A percentile compares a stretch with the other conserved stretches of the same genome.
Conservation (phyloP, 2,888 invertebrate species). For the Leuctra nigra region DNA sequence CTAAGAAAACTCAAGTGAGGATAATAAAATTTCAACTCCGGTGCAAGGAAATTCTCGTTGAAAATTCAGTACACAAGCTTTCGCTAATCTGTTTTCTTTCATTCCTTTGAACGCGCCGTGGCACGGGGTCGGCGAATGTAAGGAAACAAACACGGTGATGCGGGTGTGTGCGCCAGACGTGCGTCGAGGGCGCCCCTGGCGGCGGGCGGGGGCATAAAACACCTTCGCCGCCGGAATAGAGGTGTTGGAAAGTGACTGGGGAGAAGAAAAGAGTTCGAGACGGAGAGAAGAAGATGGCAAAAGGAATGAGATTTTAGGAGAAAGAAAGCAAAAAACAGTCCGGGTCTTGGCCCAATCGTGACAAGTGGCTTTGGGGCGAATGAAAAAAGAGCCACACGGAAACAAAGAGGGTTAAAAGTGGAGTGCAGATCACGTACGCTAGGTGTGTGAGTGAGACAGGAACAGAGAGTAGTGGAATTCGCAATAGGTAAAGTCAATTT, state of each 20-base stretch:
- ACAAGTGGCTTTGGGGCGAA: slow-evolving; percentile 23
- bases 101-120: slow-evolving; percentile 4
- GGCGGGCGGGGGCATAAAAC: neutral
- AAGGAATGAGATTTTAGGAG: slow-evolving; percentile 9
- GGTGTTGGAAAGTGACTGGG: slow-evolving; percentile 8
- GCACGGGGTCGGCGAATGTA: slow-evolving; percentile 18
- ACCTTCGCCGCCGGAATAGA: slow-evolving; percentile 6
- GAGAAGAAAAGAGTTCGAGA: slow-evolving; percentile 6
- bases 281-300: slow-evolving; percentile 4
- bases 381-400: slow-evolving; percentile 16
- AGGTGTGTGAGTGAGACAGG: slow-evolving; percentile 7
- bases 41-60: slow-evolving; percentile 20
- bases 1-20: slow-evolving; percentile 1
- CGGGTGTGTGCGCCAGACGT: slow-evolving; percentile 5
- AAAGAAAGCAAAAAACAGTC: slow-evolving; percentile 10
- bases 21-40: slow-evolving; percentile 23
- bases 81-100: slow-evolving; percentile 24
- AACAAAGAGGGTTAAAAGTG: slow-evolving; percentile 7
- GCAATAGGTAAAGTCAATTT: slow-evolving; percentile 8
- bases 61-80: slow-evolving; percentile 23
- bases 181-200: neutral
- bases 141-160: slow-evolving; percentile 22
- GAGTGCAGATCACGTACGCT: slow-evolving; percentile 16
- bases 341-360: slow-evolving; percentile 18
- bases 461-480: slow-evolving; percentile 7